Conservation (phyloP, 2,888 invertebrate genomes). For the Ditula angustiorana region DNA sequence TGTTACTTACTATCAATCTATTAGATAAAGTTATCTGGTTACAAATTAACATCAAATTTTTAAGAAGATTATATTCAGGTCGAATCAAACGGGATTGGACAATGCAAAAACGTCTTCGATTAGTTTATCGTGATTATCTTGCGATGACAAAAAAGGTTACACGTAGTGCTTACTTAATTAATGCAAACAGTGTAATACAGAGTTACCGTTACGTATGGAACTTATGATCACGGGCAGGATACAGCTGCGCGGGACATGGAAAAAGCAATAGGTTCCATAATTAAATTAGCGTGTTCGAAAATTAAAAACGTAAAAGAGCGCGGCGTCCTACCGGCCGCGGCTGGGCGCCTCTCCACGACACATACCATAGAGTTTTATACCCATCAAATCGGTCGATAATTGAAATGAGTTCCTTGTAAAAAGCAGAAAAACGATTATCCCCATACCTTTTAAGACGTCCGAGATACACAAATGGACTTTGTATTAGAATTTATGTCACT, state of each 20-base stretch:
- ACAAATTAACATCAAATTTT: constrained; percentile 33
- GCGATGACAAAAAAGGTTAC: not conserved
- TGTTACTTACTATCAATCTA: constrained; percentile 41
- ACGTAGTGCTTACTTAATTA: constrained; percentile 24
- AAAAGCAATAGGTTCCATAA: constrained; percentile 72
- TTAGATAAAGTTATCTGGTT: constrained; percentile 38
- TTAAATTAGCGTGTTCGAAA: constrained; percentile 82
- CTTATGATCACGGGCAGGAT: constrained; percentile 71
- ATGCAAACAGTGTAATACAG: constrained; percentile 40
- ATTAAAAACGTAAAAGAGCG: constrained; percentile 68
- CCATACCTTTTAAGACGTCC: constrained; percentile 84
- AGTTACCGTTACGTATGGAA: constrained; percentile 69
- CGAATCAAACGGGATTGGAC: constrained; percentile 1
- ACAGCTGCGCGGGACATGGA: constrained; percentile 68
- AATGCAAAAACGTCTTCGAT: constrained; percentile 16
- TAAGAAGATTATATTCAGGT: constrained; percentile 22
- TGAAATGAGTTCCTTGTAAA: constrained; percentile 86
- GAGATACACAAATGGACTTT: constrained; percentile 86
- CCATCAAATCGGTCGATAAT: constrained; percentile 84
- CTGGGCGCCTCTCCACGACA: constrained; percentile 80
- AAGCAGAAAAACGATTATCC: constrained; percentile 85
- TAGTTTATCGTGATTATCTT: not conserved
- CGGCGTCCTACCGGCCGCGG: constrained; percentile 71
- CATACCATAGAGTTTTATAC: constrained; percentile 80
- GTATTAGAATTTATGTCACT: constrained; percentile 86